Base-by-base conservation (phyloP, 2,797 vertebrate species). In the Diglossa cyanea region DNA sequence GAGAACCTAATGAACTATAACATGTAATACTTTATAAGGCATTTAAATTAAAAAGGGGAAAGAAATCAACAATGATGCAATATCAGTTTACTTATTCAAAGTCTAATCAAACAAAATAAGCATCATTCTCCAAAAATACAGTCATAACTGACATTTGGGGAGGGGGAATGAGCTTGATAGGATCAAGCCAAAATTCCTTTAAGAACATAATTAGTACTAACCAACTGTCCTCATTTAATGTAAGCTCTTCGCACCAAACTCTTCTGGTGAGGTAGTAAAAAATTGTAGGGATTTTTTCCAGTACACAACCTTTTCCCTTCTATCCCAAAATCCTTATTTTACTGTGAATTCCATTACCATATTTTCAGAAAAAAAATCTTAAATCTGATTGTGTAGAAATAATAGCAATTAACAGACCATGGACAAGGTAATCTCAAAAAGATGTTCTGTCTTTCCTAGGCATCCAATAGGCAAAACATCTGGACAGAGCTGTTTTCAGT, bases 1-100 rank as follows among this genome's bases (percentile, higher is more conserved):
- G 74, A 90, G 75, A 92, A 51, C 67, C 53, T 95, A 79, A 94
- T 54, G 74, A 88, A 75, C 80, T 94, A 95, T 88, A 71, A 39
- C 80, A 91, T 84, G 67, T 86, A 85, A 94, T 94, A 88, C 77
- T 65, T 96, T 53, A 47, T 51, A 92, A 95, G 76, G 39, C 47
- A 33, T 90, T 94, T 71, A 93, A 92, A 95, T 89, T 79, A 82
- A 90, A 90, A 93, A 80, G n/a, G n/a, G 14, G 21, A 2, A 65
- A 63, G 40, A 79, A 88, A 87, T 35, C 48, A 90, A 77, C 67
- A 76, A 63, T 5, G 19, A 39, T 42, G 68, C n/a, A 80, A 81
- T 91, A 86, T 67, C 76, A 81, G 17, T 55, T 92, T 90, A 81
- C 21, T 90, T 73, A 76, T 95, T 87, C 70, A 33, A 71, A 68